Evolutionary conservation across 2,113 vertebrate species (phyloP), one percentile per base, ranked within the genome.

Genomic region (Hypomesus transpacificus): DNA sequence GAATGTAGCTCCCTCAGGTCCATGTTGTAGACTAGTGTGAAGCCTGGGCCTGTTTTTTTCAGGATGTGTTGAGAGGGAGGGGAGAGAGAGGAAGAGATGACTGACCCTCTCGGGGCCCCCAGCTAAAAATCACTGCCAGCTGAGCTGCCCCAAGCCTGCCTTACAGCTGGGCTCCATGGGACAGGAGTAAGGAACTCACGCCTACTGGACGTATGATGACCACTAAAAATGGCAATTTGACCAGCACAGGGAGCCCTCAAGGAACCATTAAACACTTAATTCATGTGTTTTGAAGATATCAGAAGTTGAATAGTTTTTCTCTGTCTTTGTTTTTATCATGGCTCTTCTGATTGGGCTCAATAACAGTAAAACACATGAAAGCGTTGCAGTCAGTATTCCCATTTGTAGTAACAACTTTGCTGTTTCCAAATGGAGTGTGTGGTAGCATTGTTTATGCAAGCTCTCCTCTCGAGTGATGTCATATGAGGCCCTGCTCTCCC

Each of bases 41-140:
- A 82, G 83, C 63, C 79, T 72, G 26, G 79, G 75, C 77, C 75
- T 87, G 82, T 86, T 89, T 81, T 89, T 81, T 68, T 88, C 85
- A 86, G 77, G 84, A 85, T 84, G 80, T 85, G 84, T 81, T 74
- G 73, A 75, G 71, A 64, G 65, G 79, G 65, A 75, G 70, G 69
- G 65, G 68, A 68, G 68, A 11, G 24, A 16, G 11, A 22, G 65
- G 75, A 62, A n/a, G 68, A 80, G 75, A 74, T 79, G 81, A 70
- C 82, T 16, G 20, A 70, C 65, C 59, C 64, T 54, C 68, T 6
- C 13, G 66, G 72, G 76, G 80, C 83, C 84, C 80, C 56, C 70
- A 39, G 69, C 75, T 82, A 80, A 79, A 90, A 90, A 89, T 90
- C 82, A 85, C 82, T 87, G 85, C 87, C 89, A 90, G 87, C 82